Conservation (phyloP, 2,797 vertebrate genomes). For the Distichodus sexfasciatus region DNA sequence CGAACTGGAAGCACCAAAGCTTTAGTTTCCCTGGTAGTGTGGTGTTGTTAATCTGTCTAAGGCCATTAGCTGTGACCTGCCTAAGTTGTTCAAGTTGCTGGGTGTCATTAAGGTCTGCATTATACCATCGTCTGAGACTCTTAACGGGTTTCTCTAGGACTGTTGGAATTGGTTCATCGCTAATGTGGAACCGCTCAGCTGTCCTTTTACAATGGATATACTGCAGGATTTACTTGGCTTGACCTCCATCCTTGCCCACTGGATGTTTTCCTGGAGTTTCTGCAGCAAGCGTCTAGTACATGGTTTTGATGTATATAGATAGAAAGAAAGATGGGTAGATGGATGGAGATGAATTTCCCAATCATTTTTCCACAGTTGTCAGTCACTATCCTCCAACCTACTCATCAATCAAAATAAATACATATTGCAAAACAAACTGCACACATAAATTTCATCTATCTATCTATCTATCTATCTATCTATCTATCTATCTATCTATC, state of each 20-base stretch:
- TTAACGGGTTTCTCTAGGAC: constrained; percentile 25
- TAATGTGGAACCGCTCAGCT: constrained; percentile 3
- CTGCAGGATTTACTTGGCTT: constrained; percentile 15
- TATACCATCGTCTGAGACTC: constrained; percentile 1
- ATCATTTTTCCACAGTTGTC: too few species aligned
- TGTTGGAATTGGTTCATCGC: constrained; percentile 15
- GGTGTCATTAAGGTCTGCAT: constrained; percentile 26
- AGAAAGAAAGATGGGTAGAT: too few species aligned
- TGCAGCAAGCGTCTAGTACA: neutral
- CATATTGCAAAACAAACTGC: too few species aligned
- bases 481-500: too few species aligned
- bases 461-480: too few species aligned
- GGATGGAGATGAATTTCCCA: too few species aligned
- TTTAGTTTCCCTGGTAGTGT: constrained; percentile 27
- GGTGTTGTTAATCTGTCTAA: constrained; percentile 19
- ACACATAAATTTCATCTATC: too few species aligned
- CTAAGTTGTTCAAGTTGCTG: constrained; percentile 17
- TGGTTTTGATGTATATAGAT: neutral
- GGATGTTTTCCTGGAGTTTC: neutral
- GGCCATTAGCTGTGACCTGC: constrained; percentile 4
- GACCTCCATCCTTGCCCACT: neutral
- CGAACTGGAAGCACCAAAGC: constrained; percentile 17
- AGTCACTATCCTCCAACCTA: too few species aligned
- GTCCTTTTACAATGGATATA: constrained; percentile 6
- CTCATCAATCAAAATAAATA: too few species aligned